Percentiles rank a stretch among this genome's conserved stretches.
Conservation (phyloP, 2,113 vertebrate genomes). For the Gymnobelideus leadbeateri region DNA sequence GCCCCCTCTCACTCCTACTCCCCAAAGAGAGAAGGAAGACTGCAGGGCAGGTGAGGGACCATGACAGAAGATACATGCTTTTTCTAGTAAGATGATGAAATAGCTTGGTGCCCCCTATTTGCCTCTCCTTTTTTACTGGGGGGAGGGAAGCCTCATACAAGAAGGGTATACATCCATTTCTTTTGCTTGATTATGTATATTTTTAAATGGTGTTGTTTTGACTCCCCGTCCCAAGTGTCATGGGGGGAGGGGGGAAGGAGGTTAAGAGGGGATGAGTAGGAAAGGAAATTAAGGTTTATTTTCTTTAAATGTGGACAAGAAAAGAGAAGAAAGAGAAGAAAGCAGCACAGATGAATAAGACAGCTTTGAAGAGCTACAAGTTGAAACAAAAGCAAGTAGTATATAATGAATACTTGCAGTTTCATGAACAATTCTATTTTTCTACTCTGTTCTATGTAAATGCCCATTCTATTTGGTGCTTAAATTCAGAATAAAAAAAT, state of each 20-base stretch:
- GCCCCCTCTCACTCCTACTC: neutral
- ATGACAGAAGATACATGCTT: neutral
- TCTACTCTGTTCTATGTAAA: neutral
- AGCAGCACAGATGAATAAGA: neutral
- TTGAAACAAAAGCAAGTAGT: neutral
- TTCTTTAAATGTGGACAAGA: neutral
- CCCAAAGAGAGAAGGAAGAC: neutral
- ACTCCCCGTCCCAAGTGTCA: neutral
- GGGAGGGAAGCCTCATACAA: neutral
- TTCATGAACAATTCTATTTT: neutral
- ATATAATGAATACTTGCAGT: neutral
- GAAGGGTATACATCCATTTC: neutral
- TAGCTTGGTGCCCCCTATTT: neutral
- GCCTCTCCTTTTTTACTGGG: neutral
- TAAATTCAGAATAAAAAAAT: neutral
- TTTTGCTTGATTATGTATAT: neutral
- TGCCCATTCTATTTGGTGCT: neutral
- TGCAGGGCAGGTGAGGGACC: neutral
- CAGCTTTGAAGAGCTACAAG: neutral
- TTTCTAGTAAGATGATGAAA: neutral
- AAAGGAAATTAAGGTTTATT: neutral
- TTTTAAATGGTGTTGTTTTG: neutral
- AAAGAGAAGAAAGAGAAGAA: neutral
- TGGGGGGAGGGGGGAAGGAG: neutral
- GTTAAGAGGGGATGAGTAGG: neutral